Evolutionary conservation across 2,888 invertebrate genomes (phyloP).

Genomic region (Philonicus albiceps): DNA sequence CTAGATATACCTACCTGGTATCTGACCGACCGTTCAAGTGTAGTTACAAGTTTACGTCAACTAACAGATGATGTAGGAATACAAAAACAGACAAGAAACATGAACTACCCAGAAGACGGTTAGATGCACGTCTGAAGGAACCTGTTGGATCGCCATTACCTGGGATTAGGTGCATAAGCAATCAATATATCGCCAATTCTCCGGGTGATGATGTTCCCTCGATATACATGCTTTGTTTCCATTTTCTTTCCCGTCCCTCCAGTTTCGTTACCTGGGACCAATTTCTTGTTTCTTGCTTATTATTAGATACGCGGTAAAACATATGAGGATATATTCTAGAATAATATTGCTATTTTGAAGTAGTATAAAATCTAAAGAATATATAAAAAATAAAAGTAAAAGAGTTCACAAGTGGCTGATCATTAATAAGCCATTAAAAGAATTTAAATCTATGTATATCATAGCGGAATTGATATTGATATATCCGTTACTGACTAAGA

Average conservation of each 20-base stretch:
- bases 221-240: not conserved
- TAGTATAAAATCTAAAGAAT: not conserved
- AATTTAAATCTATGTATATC: too few relatives aligned
- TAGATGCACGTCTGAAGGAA: conserved; percentile 24
- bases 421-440: too few relatives aligned
- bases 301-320: not conserved
- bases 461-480: too few relatives aligned
- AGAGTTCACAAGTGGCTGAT: too few relatives aligned
- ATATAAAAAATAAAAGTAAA: not conserved
- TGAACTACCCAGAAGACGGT: conserved; percentile 12
- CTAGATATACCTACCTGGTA: not conserved
- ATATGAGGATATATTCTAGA: not conserved
- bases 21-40: conserved; percentile 12
- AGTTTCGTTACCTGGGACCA: not conserved
- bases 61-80: conserved; percentile 34
- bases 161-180: conserved; percentile 10
- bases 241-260: not conserved
- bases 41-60: conserved; percentile 17
- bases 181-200: conserved; percentile 26
- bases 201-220: not conserved
- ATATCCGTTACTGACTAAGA: too few relatives aligned
- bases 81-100: conserved; percentile 1
- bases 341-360: not conserved
- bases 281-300: not conserved
- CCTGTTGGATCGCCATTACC: conserved; percentile 33